Evolutionary conservation across 2,113 vertebrate genomes (phyloP).

Genomic region (Andinoacara biseriatus): DNA sequence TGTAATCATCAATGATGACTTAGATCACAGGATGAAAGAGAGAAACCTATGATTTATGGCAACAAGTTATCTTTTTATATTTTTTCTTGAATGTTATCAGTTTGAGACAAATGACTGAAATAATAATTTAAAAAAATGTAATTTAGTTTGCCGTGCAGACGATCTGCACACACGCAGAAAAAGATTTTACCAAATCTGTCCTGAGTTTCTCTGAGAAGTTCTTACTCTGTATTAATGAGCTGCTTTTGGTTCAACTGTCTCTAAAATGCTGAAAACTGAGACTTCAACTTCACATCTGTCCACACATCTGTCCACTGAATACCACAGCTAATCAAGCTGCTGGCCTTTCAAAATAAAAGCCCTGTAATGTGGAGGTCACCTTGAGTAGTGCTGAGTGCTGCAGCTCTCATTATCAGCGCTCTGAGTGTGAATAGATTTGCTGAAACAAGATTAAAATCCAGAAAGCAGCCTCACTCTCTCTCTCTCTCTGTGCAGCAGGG

Average conservation of each 20-base stretch:
- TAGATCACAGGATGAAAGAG: background rate
- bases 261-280: background rate
- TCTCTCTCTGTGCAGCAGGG: constrained; percentile 36
- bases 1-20: background rate
- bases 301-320: constrained; percentile 14
- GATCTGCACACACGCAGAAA: background rate
- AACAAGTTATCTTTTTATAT: background rate
- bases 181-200: background rate
- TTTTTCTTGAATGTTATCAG: background rate
- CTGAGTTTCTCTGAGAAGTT: background rate
- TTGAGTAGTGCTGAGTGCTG: constrained; percentile 53
- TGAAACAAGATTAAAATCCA: constrained; percentile 33
- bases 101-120: background rate
- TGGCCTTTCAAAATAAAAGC: constrained; percentile 45
- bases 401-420: constrained; percentile 5
- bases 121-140: background rate
- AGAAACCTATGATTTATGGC: background rate
- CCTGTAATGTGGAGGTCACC: constrained; percentile 36
- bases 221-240: background rate
- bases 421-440: constrained; percentile 11
- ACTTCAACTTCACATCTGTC: constrained; percentile 1
- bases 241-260: background rate
- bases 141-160: background rate
- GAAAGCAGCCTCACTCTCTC: background rate
- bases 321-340: background rate